phyloP scores from a whole-genome alignment of 53 echinoderm and acorn worm species.

The Henricia sp. region DNA sequence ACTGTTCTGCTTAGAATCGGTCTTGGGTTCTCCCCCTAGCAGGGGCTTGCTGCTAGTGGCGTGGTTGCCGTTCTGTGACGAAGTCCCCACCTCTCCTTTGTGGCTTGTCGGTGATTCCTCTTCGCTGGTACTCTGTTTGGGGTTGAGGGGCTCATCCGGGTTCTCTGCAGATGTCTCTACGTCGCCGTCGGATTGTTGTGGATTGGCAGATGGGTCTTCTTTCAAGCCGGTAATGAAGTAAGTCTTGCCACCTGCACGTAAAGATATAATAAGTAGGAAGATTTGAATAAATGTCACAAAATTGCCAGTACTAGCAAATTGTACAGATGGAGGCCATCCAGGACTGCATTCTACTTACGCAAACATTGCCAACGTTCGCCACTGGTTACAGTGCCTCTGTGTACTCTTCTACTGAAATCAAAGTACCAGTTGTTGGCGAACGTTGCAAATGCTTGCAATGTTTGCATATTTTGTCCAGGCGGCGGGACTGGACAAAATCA shows the following conservation, averaged over 20 bases:
- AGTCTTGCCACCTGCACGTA: slow-evolving; percentile 80
- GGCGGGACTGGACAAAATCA: no score
- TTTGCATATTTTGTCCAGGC: no score
- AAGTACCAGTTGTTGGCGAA: no score
- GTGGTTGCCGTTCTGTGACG: slow-evolving; percentile 45
- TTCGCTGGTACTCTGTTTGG: neutral
- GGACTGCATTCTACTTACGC: no score
- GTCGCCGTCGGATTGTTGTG: slow-evolving; percentile 9
- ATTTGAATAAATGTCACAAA: no score
- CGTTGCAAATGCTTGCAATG: no score
- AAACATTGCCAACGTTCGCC: no score
- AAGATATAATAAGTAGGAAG: neutral
- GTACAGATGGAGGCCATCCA: no score
- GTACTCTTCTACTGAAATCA: no score
- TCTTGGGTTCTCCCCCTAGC: slow-evolving; percentile 21
- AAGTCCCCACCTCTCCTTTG: slow-evolving; percentile 22
- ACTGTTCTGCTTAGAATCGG: slow-evolving; percentile 46
- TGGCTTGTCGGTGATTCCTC: slow-evolving; percentile 16
- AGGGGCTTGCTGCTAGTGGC: slow-evolving; percentile 29
- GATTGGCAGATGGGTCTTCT: slow-evolving; percentile 44
- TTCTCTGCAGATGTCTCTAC: slow-evolving; percentile 16
- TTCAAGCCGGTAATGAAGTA: slow-evolving; percentile 80
- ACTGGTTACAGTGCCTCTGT: no score
- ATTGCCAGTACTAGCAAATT: no score
- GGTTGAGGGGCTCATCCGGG: slow-evolving; percentile 3